These are phyloP conservation scores for Megalopta genalis DNA, from an alignment of 1,140 invertebrate genomes.

Conservation along the genomic window DNA sequence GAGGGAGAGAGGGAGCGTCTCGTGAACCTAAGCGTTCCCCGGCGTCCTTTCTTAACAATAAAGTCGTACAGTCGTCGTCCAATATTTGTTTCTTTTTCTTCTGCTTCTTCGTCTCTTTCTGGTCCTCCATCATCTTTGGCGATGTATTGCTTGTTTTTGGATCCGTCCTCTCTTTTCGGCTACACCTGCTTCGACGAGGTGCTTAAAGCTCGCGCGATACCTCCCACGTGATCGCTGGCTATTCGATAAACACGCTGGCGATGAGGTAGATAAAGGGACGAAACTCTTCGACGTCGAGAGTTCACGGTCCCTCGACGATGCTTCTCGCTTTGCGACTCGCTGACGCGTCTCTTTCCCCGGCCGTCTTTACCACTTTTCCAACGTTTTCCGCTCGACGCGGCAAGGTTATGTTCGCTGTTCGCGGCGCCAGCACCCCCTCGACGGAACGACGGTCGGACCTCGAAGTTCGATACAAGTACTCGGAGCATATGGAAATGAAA, in stretches of 20 bases:
- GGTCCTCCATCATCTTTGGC: not conserved
- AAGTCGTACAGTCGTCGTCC: no score
- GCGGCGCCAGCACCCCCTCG: no score
- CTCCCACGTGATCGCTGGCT: not conserved
- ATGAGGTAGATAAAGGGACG: constrained; percentile 37
- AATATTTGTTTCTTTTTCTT: not conserved
- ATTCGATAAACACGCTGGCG: constrained; percentile 5
- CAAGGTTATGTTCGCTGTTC: no score
- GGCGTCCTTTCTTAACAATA: not conserved
- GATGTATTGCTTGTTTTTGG: not conserved
- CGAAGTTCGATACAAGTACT: no score
- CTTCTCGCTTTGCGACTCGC: not conserved
- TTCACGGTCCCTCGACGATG: not conserved
- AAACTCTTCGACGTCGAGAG: not conserved
- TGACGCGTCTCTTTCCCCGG: no score
- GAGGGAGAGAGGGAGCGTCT: constrained; percentile 30
- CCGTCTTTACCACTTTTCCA: no score
- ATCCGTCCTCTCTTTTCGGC: not conserved
- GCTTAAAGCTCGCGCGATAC: no score
- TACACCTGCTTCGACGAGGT: not conserved
- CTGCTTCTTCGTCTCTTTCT: not conserved
- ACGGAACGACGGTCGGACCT: not conserved
- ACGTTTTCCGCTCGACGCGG: no score
- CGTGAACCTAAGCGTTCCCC: not conserved
- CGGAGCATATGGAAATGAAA: no score